A percentile compares a stretch with the other conserved stretches of the same genome.
Evolutionary conservation across 2,888 invertebrate genomes (phyloP).

Genomic region (Trachelus troglodyta): DNA sequence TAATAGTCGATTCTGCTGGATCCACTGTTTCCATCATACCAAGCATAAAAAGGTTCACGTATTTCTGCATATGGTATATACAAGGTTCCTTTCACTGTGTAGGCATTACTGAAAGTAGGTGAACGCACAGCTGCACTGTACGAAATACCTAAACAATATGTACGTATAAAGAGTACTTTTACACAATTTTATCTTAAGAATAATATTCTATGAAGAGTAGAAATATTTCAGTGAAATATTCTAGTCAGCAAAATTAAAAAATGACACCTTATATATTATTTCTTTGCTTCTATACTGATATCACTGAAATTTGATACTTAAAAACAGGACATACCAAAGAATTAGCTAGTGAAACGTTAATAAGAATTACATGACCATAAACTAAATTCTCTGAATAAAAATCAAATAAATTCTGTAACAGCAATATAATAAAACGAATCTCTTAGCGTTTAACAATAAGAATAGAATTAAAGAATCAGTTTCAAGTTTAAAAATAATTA

Average conservation of each 20-base stretch:
- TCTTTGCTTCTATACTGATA: neutral
- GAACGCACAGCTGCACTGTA: constrained; percentile 42
- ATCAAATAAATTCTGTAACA: too few relatives aligned
- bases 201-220: neutral
- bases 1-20: constrained; percentile 95
- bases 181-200: neutral
- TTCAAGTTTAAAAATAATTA: neutral
- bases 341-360: too few relatives aligned
- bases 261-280: neutral
- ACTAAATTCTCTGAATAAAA: too few relatives aligned
- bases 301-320: neutral
- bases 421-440: too few relatives aligned
- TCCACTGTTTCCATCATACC: constrained; percentile 81
- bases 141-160: constrained; percentile 27
- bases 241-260: too few relatives aligned
- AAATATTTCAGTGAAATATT: neutral
- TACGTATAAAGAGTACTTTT: neutral
- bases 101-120: constrained; percentile 78
- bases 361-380: too few relatives aligned
- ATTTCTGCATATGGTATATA: constrained; percentile 95
- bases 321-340: too few relatives aligned
- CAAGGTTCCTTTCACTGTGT: constrained; percentile 82
- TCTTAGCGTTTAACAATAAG: neutral
- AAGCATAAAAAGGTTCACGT: constrained; percentile 89
- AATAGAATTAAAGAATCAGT: neutral